Evolutionary conservation across 2,113 vertebrate species (phyloP).

Genomic region (Grus americana): DNA sequence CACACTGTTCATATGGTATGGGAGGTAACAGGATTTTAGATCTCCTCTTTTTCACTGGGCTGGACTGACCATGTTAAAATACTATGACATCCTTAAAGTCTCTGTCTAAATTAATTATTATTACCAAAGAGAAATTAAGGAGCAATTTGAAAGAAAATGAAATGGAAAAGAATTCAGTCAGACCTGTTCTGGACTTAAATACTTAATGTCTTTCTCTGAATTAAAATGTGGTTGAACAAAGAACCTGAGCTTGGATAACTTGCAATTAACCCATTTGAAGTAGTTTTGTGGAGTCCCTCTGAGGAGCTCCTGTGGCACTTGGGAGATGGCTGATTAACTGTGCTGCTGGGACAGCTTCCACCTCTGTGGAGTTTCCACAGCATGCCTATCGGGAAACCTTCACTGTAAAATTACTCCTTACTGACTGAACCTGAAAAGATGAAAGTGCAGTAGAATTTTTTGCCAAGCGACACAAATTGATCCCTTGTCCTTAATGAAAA

Average conservation of each 20-base stretch:
- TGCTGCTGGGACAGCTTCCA: neutral
- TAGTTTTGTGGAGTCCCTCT: neutral
- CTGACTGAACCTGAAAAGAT: neutral
- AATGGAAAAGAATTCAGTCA: neutral
- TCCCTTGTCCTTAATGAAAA: neutral
- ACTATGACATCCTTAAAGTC: neutral
- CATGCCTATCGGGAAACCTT: neutral
- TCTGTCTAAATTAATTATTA: neutral
- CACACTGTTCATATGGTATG: fast-evolving
- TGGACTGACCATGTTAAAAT: neutral
- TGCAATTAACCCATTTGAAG: neutral
- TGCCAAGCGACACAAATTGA: neutral
- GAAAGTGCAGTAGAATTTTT: neutral
- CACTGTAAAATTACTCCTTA: neutral
- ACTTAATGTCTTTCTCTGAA: neutral
- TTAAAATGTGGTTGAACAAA: neutral
- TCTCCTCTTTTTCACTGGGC: neutral
- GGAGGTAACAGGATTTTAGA: neutral
- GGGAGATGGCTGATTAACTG: neutral
- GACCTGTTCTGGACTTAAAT: neutral
- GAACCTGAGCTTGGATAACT: neutral
- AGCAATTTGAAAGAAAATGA: neutral
- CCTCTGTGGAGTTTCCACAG: neutral
- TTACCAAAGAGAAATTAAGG: neutral
- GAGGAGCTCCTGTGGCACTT: neutral